Conservation (phyloP, 2,797 vertebrate species). For the Acrossocheilus wenchowensis region DNA sequence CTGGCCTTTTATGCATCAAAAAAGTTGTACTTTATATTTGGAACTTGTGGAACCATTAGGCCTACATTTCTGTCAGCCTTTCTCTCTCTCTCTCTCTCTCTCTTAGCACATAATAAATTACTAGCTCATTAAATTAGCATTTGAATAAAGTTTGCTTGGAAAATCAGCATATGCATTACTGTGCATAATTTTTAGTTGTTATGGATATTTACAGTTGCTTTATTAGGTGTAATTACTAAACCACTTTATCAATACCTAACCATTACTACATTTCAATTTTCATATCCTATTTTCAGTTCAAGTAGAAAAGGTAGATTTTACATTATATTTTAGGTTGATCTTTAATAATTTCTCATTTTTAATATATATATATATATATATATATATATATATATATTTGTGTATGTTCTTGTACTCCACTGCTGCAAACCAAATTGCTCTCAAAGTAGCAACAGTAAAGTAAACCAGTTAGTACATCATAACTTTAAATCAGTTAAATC, state of each 20-base stretch:
- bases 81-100: too few relatives aligned
- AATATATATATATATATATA: background rate
- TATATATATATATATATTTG: background rate
- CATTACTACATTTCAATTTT: background rate
- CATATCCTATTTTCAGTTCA: background rate
- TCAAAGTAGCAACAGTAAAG: background rate
- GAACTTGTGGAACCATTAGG: background rate
- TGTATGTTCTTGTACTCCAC: background rate
- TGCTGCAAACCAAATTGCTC: background rate
- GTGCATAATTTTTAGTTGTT: background rate
- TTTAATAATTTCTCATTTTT: background rate
- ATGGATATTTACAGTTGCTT: background rate
- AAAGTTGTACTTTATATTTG: background rate
- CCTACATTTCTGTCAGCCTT: background rate
- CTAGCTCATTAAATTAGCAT: background rate
- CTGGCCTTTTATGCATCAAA: slow-evolving; percentile 5
- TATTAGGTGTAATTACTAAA: background rate
- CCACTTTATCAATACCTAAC: background rate
- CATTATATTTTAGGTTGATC: background rate
- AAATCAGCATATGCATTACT: background rate
- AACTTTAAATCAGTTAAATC: background rate
- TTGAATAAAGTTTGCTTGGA: slow-evolving; percentile 5
- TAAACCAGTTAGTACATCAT: background rate
- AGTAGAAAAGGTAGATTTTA: background rate
- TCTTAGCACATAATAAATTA: background rate